Base-by-base conservation (phyloP, 2,888 invertebrate genomes). In the Eupsilia transversa region DNA sequence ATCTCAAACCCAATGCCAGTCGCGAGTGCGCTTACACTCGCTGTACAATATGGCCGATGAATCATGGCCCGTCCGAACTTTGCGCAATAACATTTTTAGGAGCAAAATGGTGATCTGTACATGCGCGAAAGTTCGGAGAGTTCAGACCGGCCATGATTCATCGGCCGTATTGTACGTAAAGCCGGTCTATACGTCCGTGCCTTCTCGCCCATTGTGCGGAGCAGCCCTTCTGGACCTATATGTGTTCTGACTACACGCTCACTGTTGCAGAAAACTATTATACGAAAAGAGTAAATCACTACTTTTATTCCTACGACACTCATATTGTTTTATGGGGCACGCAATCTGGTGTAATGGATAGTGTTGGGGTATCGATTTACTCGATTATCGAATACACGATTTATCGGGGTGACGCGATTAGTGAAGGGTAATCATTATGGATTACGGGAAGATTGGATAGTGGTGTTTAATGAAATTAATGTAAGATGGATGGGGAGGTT, bases 281-380 rank as follows among this genome's bases (percentile, higher is more conserved):
- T 27, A 63, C 33, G 64, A 23, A 72, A 67, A 54, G 57, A 83
- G 80, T 86, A 83, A 89, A 89, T 86, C 85, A 86, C 80, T 74
- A 79, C 54, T 85, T 88, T 89, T 87, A 89, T 85, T 85, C 72
- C 64, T 67, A 83, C 77, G 82, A 85, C 83, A 85, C 81, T 86
- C 87, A 90, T 89, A 87, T 85, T 86, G 89, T 91, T 90, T 91
- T 91, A 91, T 89, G 86, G 84, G 68, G 82, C 84, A 86, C 73
- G 87, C 89, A 89, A 90, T 91, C 87, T 88, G 86, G 72, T 85
- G 80, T 85, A 88, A 86, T 86, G 85, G 85, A 85, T 84, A 87
- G 86, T 86, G 80, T 69, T 82, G 87, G 73, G 77, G 68, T 74
- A 64, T 59, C 63, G 75, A 79, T 80, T 63, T 52, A 69, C 65